These are phyloP conservation scores for Nomada flava DNA, from an alignment of 2,888 invertebrate genomes.

Conservation along the genomic window DNA sequence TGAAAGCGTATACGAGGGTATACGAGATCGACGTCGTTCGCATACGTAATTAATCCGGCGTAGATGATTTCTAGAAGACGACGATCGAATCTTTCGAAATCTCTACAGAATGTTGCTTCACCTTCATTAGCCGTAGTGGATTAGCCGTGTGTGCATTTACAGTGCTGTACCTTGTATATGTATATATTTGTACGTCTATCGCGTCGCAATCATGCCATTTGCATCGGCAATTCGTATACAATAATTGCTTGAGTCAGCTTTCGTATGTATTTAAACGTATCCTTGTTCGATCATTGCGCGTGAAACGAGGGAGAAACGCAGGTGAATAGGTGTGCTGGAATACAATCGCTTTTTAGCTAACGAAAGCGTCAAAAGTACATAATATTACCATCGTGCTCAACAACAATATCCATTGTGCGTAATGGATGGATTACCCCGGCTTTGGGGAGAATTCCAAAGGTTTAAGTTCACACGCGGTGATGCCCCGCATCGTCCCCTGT, in stretches of 20 bases:
- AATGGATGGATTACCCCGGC: not conserved
- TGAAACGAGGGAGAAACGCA: no score
- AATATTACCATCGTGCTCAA: not conserved
- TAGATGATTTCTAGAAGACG: not conserved
- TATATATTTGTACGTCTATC: not conserved
- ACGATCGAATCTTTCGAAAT: constrained; percentile 50
- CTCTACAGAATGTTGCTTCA: constrained; percentile 33
- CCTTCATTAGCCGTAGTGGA: constrained; percentile 58
- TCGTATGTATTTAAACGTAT: not conserved
- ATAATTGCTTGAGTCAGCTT: not conserved
- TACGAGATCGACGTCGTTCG: not conserved
- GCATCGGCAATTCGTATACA: constrained; percentile 18
- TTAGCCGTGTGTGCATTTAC: constrained; percentile 7
- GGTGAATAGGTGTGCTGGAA: no score
- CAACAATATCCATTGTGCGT: not conserved
- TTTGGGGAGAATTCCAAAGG: not conserved
- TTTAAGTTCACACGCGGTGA: not conserved
- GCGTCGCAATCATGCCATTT: constrained; percentile 23
- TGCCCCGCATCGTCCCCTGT: no score
- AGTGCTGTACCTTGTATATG: not conserved
- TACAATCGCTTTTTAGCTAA: not conserved
- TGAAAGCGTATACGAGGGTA: constrained; percentile 13
- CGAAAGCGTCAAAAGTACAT: not conserved
- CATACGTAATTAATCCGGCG: constrained; percentile 20
- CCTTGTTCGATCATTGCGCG: no score